phyloP scores from a whole-genome alignment of 2,113 vertebrate species.

The Uropsilus gracilis region DNA sequence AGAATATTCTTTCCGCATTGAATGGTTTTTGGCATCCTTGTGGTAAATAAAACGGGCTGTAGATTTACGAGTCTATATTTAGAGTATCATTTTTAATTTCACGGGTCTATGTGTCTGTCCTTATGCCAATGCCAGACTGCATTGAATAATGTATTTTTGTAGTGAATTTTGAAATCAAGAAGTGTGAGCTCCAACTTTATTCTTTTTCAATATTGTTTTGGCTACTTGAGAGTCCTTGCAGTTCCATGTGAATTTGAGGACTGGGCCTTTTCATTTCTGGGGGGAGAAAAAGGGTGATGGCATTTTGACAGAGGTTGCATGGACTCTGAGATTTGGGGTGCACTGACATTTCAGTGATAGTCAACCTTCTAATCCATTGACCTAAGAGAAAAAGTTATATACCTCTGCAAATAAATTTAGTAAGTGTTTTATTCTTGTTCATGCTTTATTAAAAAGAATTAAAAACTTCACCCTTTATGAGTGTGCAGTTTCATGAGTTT shows the following conservation, averaged over 20 bases:
- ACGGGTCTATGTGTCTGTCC: not conserved
- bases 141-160: not conserved
- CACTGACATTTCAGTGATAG: not conserved
- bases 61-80: not conserved
- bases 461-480: not conserved
- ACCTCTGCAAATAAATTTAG: not conserved
- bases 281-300: too few relatives aligned
- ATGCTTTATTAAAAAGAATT: not conserved
- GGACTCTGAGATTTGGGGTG: not conserved
- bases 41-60: not conserved
- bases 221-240: not conserved
- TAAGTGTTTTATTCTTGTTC: conserved; percentile 1
- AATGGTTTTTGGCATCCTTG: not conserved
- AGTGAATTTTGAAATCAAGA: not conserved
- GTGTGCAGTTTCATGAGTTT: not conserved
- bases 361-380: not conserved
- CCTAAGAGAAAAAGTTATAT: not conserved
- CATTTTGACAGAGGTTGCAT: not conserved
- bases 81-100: not conserved
- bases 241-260: not conserved
- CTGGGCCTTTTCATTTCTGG: not conserved
- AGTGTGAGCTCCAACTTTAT: not conserved
- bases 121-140: not conserved
- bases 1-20: too few relatives aligned
- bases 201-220: not conserved